phyloP scores from a whole-genome alignment of 23 tunicate species.

The Diplosoma virens region DNA sequence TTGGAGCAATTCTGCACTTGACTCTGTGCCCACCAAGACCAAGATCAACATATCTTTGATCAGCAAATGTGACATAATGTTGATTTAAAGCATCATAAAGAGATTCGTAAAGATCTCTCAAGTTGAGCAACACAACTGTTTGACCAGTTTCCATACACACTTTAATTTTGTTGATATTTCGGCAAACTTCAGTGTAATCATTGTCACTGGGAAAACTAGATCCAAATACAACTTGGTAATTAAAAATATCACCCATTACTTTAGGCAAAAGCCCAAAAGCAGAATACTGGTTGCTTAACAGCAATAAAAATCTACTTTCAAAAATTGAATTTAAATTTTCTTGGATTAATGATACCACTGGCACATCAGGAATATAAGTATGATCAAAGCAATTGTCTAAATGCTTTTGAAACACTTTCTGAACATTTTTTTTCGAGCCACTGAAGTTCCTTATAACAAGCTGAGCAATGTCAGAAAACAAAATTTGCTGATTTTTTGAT shows the following conservation, averaged over 20 bases:
- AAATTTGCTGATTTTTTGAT: neutral
- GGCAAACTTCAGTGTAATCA: constrained; percentile 56
- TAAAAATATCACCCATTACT: constrained; percentile 11
- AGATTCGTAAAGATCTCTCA: constrained; percentile 62
- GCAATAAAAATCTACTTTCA: constrained; percentile 49
- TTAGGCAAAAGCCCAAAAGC: constrained; percentile 30
- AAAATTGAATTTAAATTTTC: constrained; percentile 22
- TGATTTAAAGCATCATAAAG: constrained; percentile 76
- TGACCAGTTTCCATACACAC: constrained; percentile 67
- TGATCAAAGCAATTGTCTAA: neutral
- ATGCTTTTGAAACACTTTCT: constrained; percentile 13
- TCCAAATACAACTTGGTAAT: constrained; percentile 57
- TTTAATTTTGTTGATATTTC: constrained; percentile 55
- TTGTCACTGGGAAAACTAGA: constrained; percentile 62
- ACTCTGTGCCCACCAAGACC: constrained; percentile 64
- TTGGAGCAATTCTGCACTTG: constrained; percentile 30
- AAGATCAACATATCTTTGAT: constrained; percentile 54
- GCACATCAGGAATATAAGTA: neutral
- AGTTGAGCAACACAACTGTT: constrained; percentile 62
- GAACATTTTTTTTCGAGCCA: neutral
- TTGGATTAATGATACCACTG: constrained; percentile 15
- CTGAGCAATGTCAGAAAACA: constrained; percentile 7
- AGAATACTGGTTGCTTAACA: constrained; percentile 59
- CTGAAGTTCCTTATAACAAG: constrained; percentile 52
- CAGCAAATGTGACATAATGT: constrained; percentile 67